A percentile compares a stretch with the other conserved stretches of the same genome.
Conservation (phyloP, 2,797 vertebrate species). For the Danio albolineatus region DNA sequence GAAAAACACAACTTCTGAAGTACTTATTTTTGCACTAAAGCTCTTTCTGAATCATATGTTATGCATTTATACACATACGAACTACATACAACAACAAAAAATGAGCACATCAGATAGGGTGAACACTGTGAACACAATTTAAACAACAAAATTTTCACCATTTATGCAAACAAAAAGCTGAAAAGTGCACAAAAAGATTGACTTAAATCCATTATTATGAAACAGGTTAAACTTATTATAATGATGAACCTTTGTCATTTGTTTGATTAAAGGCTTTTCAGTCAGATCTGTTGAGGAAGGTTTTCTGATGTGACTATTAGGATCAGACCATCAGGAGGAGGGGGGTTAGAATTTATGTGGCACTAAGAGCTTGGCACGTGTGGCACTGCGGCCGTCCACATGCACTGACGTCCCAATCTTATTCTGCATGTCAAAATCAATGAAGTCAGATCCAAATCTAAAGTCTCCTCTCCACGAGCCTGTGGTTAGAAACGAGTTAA, state of each 20-base stretch:
- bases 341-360: conserved; percentile 3
- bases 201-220: background rate
- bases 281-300: background rate
- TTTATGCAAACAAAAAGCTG: background rate
- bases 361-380: conserved; percentile 15
- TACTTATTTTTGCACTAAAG: no score
- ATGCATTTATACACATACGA: no score
- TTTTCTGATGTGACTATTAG: background rate
- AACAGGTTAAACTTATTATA: background rate
- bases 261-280: background rate
- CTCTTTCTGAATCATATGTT: no score
- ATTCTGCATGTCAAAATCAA: conserved; percentile 74
- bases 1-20: background rate
- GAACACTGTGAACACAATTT: background rate
- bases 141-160: background rate
- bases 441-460: conserved; percentile 72
- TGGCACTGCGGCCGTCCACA: background rate
- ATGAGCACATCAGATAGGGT: no score
- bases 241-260: background rate
- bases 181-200: background rate
- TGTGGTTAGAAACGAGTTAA: conserved; percentile 78
- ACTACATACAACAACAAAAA: no score
- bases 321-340: background rate
- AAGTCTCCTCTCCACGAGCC: conserved; percentile 80
- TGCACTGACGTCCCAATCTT: conserved; percentile 54